phyloP scores from a whole-genome alignment of 2,113 vertebrate genomes.

The Myrmophylax atrothorax region DNA sequence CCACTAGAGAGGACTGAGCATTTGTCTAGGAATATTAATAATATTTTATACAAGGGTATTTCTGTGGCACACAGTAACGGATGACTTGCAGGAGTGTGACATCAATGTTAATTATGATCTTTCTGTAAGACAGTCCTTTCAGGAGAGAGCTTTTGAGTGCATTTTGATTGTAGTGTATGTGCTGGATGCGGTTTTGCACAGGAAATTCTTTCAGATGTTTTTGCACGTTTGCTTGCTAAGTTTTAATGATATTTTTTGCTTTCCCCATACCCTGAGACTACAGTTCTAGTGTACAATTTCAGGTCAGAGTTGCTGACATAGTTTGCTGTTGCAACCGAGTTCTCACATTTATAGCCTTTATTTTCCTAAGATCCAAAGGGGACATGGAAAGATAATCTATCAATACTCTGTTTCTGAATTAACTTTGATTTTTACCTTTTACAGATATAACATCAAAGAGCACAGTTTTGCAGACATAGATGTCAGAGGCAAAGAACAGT shows the following conservation, averaged over 20 bases:
- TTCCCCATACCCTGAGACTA: neutral
- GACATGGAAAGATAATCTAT: neutral
- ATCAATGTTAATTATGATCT: conserved; percentile 43
- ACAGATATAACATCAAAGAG: neutral
- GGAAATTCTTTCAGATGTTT: neutral
- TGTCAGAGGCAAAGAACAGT: neutral
- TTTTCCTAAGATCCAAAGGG: neutral
- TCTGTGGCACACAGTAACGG: conserved; percentile 13
- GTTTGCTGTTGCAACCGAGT: conserved; percentile 1
- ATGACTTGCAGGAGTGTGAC: conserved; percentile 59
- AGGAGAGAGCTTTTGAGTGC: neutral
- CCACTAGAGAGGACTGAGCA: neutral
- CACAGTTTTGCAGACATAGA: neutral
- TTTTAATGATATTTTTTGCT: neutral
- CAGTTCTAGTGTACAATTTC: neutral
- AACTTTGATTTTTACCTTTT: conserved; percentile 18
- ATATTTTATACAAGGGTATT: conserved; percentile 14
- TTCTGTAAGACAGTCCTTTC: conserved; percentile 30
- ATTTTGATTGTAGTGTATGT: neutral
- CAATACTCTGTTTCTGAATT: neutral
- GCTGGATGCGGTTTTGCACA: neutral
- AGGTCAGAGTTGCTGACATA: neutral
- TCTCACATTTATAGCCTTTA: conserved; percentile 6
- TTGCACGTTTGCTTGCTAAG: neutral
- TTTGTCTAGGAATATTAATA: conserved; percentile 26